phyloP scores from a whole-genome alignment of 2,797 vertebrate genomes.

The Distichodus sexfasciatus region DNA sequence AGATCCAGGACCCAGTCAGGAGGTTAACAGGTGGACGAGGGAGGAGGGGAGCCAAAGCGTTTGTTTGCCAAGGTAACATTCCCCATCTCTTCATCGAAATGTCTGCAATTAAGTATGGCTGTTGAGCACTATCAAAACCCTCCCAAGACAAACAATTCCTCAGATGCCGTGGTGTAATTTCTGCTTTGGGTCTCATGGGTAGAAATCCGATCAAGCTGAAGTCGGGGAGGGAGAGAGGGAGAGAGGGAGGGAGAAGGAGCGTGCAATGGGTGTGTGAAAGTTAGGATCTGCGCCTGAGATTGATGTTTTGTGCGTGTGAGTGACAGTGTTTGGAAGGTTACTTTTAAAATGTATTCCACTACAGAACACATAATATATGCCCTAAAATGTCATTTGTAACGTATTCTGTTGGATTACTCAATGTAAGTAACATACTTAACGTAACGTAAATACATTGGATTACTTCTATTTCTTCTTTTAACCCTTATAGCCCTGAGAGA shows the following conservation, averaged over 20 bases:
- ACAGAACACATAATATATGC: too few relatives aligned
- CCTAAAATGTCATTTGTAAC: too few relatives aligned
- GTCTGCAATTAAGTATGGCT: constrained; percentile 62
- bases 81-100: constrained; percentile 58
- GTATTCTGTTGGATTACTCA: too few relatives aligned
- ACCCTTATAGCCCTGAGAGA: too few relatives aligned
- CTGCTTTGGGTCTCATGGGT: constrained; percentile 9
- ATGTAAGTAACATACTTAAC: too few relatives aligned
- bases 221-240: constrained; percentile 20
- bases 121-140: constrained; percentile 54
- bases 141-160: constrained; percentile 68
- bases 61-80: constrained; percentile 1
- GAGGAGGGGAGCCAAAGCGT: neutral
- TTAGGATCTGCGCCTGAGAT: neutral
- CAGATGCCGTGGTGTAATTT: constrained; percentile 49
- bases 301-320: too few relatives aligned
- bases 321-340: too few relatives aligned
- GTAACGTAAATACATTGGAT: too few relatives aligned
- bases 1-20: constrained; percentile 44
- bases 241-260: constrained; percentile 30
- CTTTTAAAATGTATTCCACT: too few relatives aligned
- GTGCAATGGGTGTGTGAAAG: constrained; percentile 22
- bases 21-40: constrained; percentile 59
- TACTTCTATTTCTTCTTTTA: too few relatives aligned
- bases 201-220: constrained; percentile 22